Percentiles rank a stretch among this genome's conserved stretches.
These are phyloP conservation scores for Orientallactaga bullata DNA, from an alignment of 2,113 vertebrate species.

Conservation along the genomic window DNA sequence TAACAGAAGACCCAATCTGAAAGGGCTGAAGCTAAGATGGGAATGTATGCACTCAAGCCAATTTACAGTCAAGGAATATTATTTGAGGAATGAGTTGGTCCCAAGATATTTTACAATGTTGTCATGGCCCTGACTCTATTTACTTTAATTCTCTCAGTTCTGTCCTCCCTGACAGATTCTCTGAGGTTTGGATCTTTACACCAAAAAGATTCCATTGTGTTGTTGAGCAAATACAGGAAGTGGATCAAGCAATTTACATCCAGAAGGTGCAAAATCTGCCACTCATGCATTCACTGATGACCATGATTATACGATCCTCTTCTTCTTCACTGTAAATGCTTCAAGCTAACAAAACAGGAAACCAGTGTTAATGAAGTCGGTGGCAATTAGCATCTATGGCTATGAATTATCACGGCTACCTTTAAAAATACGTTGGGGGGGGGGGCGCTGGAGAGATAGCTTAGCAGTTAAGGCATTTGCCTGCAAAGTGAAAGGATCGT, in stretches of 20 bases:
- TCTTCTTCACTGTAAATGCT: not conserved
- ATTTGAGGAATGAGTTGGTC: not conserved
- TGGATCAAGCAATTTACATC: not conserved
- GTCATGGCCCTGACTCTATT: not conserved
- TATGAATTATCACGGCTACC: not conserved
- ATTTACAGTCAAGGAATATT: not conserved
- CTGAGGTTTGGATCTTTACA: not conserved
- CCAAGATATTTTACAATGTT: not conserved
- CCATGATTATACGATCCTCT: not conserved
- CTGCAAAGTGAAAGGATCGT: too few relatives aligned
- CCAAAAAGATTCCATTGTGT: not conserved
- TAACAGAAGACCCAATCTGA: not conserved
- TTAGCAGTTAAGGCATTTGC: too few relatives aligned
- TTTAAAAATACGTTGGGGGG: too few relatives aligned
- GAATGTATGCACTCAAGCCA: not conserved
- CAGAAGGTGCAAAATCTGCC: not conserved
- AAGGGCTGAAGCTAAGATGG: not conserved
- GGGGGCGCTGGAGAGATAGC: too few relatives aligned
- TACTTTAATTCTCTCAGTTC: not conserved
- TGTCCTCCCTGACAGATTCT: not conserved
- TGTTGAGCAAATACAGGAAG: not conserved
- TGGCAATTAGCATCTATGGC: conserved; percentile 13
- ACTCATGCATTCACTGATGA: not conserved
- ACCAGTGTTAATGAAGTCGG: not conserved
- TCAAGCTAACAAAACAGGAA: conserved; percentile 12